Percentiles rank a stretch among this genome's conserved stretches.
These are phyloP conservation scores for Actinostola sp. DNA, from an alignment of 92 coral and sea anemone species.

Conservation along the genomic window DNA sequence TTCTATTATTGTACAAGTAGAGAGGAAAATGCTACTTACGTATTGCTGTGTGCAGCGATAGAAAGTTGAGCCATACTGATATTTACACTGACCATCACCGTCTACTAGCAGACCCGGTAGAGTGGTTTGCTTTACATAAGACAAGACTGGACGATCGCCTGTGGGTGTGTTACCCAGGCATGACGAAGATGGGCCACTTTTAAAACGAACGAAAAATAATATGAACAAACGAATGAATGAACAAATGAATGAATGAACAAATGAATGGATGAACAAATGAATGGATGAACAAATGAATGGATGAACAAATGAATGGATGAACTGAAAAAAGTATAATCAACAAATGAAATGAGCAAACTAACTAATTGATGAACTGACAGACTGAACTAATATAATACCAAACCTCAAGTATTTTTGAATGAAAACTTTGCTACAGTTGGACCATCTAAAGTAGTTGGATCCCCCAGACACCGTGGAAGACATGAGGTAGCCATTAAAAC, in stretches of 20 bases:
- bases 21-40: conserved; percentile 25
- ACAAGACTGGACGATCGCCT: background rate
- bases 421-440: conserved; percentile 56
- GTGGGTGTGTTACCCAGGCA: conserved; percentile 4
- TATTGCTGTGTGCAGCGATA: conserved; percentile 27
- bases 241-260: too few relatives aligned
- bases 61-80: conserved; percentile 26
- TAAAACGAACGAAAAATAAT: background rate
- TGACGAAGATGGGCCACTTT: conserved; percentile 15
- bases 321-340: too few relatives aligned
- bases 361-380: too few relatives aligned
- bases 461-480: conserved; percentile 63
- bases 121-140: background rate
- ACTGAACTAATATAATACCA: too few relatives aligned
- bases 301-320: too few relatives aligned
- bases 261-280: too few relatives aligned
- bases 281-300: too few relatives aligned
- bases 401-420: conserved; percentile 70
- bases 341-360: too few relatives aligned
- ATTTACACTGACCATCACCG: conserved; percentile 58
- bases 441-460: conserved; percentile 71
- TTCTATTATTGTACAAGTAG: too few relatives aligned
- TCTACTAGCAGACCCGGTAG: conserved; percentile 58
- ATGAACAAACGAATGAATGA: too few relatives aligned
- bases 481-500: conserved; percentile 81